phyloP scores from a whole-genome alignment of 2,113 vertebrate genomes.

The Cyanoliseus patagonus region DNA sequence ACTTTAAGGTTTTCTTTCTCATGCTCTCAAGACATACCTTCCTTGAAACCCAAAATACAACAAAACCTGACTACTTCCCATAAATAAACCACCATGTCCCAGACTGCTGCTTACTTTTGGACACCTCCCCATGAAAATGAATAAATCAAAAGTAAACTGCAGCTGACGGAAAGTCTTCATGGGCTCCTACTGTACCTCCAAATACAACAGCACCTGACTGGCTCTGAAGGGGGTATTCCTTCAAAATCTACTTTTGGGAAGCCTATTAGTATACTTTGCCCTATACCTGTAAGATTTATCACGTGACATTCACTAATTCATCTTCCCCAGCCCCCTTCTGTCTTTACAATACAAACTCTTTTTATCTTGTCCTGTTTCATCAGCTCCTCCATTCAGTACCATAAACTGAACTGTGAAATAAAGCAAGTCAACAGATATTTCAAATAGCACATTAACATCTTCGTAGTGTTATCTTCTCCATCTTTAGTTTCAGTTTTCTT shows the following conservation, averaged over 20 bases:
- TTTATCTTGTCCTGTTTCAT: background rate
- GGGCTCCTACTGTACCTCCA: background rate
- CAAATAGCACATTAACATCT: background rate
- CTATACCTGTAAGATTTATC: background rate
- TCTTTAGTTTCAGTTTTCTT: background rate
- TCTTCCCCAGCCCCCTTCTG: background rate
- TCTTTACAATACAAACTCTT: background rate
- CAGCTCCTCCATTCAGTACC: background rate
- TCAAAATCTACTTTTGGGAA: background rate
- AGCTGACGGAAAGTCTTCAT: accelerated
- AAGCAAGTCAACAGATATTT: background rate
- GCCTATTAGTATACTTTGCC: background rate
- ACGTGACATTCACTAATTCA: background rate
- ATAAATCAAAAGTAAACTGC: background rate
- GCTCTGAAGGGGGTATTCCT: background rate
- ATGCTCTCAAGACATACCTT: background rate
- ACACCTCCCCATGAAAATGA: background rate
- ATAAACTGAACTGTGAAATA: background rate
- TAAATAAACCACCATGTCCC: background rate
- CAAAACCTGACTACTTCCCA: background rate
- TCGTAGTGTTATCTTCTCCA: background rate
- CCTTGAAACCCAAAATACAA: background rate
- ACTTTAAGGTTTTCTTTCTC: background rate
- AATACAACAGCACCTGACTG: background rate
- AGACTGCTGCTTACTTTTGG: background rate